Evolutionary conservation across 2,113 vertebrate genomes (phyloP).

Genomic region (Sebastes fasciatus): DNA sequence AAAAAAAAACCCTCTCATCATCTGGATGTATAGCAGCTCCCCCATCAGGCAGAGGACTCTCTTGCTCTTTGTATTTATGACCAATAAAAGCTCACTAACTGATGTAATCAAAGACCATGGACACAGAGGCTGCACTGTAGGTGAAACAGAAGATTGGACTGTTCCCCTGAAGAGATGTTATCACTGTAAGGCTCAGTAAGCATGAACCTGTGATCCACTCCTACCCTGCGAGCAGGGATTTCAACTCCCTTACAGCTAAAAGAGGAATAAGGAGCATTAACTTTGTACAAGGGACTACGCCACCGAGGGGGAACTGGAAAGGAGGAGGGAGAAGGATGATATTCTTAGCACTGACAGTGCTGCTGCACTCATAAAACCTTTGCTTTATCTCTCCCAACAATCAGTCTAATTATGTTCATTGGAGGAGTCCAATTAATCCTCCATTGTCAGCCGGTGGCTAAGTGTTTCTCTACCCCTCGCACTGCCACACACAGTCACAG

Average conservation of each 20-base stretch:
- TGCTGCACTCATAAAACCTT: slow-evolving; percentile 86
- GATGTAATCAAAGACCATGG: slow-evolving; percentile 53
- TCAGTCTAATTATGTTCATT: slow-evolving; percentile 92
- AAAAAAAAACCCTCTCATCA: slow-evolving; percentile 41
- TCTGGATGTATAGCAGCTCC: slow-evolving; percentile 47
- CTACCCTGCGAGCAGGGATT: slow-evolving; percentile 50
- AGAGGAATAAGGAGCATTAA: slow-evolving; percentile 66
- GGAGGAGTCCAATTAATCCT: slow-evolving; percentile 91
- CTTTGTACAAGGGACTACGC: slow-evolving; percentile 52
- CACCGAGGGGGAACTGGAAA: slow-evolving; percentile 54
- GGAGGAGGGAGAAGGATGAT: slow-evolving; percentile 56
- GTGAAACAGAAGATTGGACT: slow-evolving; percentile 58
- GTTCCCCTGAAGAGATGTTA: slow-evolving; percentile 66
- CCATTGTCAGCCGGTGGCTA: slow-evolving; percentile 89
- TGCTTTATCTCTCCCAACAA: slow-evolving; percentile 88
- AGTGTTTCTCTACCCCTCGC: slow-evolving; percentile 88
- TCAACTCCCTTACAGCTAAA: slow-evolving; percentile 64
- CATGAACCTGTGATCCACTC: slow-evolving; percentile 66
- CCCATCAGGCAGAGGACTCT: slow-evolving; percentile 37
- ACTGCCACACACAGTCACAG: slow-evolving; percentile 77
- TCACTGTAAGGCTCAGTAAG: slow-evolving; percentile 59
- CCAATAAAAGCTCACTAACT: slow-evolving; percentile 51
- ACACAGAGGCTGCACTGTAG: slow-evolving; percentile 33
- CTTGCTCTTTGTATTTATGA: slow-evolving; percentile 46
- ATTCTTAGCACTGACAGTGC: slow-evolving; percentile 78